Base-by-base conservation (phyloP, 2,888 invertebrate genomes). In the Drosophila seclusa region DNA sequence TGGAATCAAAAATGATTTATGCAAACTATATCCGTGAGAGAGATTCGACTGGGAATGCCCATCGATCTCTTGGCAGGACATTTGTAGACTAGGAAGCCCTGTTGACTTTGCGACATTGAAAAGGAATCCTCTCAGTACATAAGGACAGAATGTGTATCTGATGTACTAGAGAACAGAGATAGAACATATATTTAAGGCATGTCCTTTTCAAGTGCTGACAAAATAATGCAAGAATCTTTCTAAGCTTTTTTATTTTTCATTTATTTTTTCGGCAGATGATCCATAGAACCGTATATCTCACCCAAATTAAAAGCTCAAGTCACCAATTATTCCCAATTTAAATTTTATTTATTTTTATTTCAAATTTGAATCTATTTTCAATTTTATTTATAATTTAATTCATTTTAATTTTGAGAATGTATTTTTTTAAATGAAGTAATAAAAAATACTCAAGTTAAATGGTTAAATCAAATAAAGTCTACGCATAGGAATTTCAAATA, bases 281-380 rank as follows among this genome's bases (percentile, higher is more conserved):
- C 4, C 27, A 27, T 29, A 29, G 29, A 29, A 29, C 27, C 27
- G 27, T 5, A 27, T 27, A 18, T 7, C 3, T n/a, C 38, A 18
- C n/a, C 8, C 1, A 38, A n/a, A 8, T 0, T n/a, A 0, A 38
- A 34, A 2, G 2, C 8, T 1, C 2, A 31, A 2, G 4, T 38
- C 1, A n/a, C 0, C n/a, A 38, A 38, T 8, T 38, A 18, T 18
- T 38, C 3, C 7, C 38, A 8, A 18, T 0, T 1, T 7, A 18
- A 8, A 40, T n/a, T 10, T n/a, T 8, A 4, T 3, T 8, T 8
- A 38, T 3, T n/a, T 31, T 1, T n/a, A 10, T n/a, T 10, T n/a
- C 0, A 4, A 40, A 10, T 31, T 31, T 31, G 8, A 31, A 31
- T 31, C 8, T 31, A 8, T 0, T 31, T 31, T 8, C 31, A 8